A percentile compares a stretch with the other conserved stretches of the same genome.
phyloP scores from a whole-genome alignment of 1,140 invertebrate species.

The Bicyclus anynana region DNA sequence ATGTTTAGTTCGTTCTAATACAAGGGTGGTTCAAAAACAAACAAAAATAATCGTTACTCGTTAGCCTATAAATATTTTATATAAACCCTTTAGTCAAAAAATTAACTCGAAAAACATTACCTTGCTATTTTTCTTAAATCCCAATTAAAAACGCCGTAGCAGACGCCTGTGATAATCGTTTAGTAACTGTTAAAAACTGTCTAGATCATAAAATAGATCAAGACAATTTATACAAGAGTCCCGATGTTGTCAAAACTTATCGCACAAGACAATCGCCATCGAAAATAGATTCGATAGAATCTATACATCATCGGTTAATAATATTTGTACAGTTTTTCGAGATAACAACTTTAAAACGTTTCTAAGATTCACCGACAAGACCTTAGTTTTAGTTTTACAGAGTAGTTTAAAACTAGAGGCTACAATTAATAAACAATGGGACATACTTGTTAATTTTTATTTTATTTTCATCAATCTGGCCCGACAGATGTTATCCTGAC shows the following conservation, averaged over 20 bases:
- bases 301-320: conserved; percentile 12
- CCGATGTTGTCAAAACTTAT: conserved; percentile 17
- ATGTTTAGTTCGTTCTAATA: no score
- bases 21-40: no score
- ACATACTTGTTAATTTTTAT: no score
- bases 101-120: no score
- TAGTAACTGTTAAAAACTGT: neutral
- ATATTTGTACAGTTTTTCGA: conserved; percentile 9
- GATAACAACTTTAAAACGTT: conserved; percentile 22
- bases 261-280: conserved; percentile 6
- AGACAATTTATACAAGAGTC: conserved; percentile 21
- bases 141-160: neutral
- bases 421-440: neutral
- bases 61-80: no score
- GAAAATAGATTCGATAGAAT: conserved; percentile 16
- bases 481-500: no score
- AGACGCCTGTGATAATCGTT: neutral
- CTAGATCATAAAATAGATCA: neutral
- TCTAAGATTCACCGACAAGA: conserved; percentile 16
- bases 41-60: no score
- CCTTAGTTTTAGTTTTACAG: neutral
- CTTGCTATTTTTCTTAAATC: neutral
- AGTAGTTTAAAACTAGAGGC: neutral
- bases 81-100: no score
- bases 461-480: no score